Evolutionary conservation across 2,797 vertebrate genomes (phyloP), one percentile per base, ranked within the genome.

Genomic region (Orestias chungarensis): DNA sequence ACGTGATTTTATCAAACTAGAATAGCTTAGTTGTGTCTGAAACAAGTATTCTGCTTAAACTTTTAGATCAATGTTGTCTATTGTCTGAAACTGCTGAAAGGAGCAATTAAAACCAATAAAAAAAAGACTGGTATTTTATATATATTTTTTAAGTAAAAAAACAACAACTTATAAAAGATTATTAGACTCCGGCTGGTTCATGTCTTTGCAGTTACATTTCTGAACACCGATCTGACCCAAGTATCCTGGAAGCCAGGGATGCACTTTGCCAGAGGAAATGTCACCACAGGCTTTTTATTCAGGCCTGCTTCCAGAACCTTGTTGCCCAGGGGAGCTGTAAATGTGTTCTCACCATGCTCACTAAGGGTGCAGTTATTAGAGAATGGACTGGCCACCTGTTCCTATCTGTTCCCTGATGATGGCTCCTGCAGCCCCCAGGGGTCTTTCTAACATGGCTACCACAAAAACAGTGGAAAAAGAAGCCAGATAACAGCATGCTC

Each of bases 321-420:
- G 77, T 84, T 75, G 76, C 93, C 86, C 92, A 18, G 76, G 92
- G 92, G 94, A 93, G 89, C 91, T 87, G 90, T 94, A 93, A 95
- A 95, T 88, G 89, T 93, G 92, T 93, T 94, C 89, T 87, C 91
- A 85, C 88, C 87, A 74, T 85, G 86, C 89, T 86, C 78, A 79
- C 84, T 89, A 68, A 42, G 81, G 61, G 31, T 75, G 64, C 80
- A 86, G 89, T 83, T 78, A 84, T 88, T 79, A 87, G 71, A 57
- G 77, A 54, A 82, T 83, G 88, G 86, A 80, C 82, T 78, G 80
- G 76, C 78, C 82, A 95, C 92, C 93, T 94, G 94, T 93, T 94
- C 68, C 77, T 74, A 46, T 86, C 68, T 87, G 70, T 80, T 83
- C 73, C 73, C 57, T 81, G 84, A 88, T 66, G 84, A 82, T 66